These are phyloP conservation scores for Aphaenogaster ashmeadi DNA, from an alignment of 1,140 invertebrate genomes.

Conservation along the genomic window DNA sequence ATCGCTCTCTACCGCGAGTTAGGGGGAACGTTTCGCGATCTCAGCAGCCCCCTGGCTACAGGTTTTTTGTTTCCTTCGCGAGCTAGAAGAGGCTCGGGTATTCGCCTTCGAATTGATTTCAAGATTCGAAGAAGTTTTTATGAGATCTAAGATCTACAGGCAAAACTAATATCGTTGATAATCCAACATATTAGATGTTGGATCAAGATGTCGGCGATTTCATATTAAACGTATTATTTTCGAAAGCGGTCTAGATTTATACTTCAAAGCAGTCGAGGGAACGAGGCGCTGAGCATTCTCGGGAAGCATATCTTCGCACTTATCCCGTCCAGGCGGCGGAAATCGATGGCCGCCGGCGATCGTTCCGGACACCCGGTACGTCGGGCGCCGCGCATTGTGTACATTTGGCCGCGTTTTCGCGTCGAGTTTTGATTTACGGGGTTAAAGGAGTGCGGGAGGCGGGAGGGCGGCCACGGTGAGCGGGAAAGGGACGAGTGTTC, in stretches of 20 bases:
- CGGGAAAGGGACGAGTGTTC: slow-evolving; percentile 42
- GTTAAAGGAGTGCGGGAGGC: slow-evolving; percentile 43
- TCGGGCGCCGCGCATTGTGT: slow-evolving; percentile 70
- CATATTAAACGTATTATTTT: slow-evolving; percentile 18
- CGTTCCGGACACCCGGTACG: slow-evolving; percentile 82
- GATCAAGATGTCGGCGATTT: neutral
- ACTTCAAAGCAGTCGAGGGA: slow-evolving; percentile 2
- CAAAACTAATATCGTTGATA: neutral
- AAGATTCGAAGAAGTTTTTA: neutral
- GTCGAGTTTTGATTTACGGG: slow-evolving; percentile 79
- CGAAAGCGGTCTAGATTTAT: slow-evolving; percentile 27
- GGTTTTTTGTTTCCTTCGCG: neutral
- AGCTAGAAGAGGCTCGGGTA: neutral
- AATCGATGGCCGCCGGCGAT: slow-evolving; percentile 71
- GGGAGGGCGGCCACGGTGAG: slow-evolving; percentile 44
- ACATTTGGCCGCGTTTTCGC: slow-evolving; percentile 81
- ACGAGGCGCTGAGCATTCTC: slow-evolving; percentile 47
- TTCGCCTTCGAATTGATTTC: neutral
- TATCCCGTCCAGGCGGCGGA: slow-evolving; percentile 46
- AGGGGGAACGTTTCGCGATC: neutral
- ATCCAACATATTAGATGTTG: neutral
- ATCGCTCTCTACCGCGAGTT: neutral
- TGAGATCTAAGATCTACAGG: neutral
- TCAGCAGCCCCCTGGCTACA: slow-evolving; percentile 18
- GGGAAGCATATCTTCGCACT: slow-evolving; percentile 51